Conservation (phyloP, 2,797 vertebrate genomes). For the Pelobates cultripes region DNA sequence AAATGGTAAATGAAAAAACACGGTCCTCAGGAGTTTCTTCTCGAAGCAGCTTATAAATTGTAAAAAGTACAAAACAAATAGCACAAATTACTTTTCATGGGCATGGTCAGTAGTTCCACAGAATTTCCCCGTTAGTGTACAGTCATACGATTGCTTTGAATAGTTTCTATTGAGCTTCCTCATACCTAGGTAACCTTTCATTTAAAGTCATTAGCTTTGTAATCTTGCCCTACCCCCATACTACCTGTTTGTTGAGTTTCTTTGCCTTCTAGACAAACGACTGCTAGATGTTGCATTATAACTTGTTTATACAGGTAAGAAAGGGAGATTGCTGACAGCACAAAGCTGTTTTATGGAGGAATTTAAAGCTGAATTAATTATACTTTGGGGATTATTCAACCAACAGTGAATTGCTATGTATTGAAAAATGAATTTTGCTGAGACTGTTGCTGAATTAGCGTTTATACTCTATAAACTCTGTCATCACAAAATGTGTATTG, state of each 20-base stretch:
- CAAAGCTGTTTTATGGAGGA: neutral
- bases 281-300: neutral
- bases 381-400: neutral
- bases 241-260: constrained; percentile 50
- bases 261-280: neutral
- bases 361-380: constrained; percentile 2
- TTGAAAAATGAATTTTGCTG: too few species aligned
- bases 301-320: constrained; percentile 37
- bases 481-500: too few species aligned
- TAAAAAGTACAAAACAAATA: too few species aligned
- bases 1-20: neutral
- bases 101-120: neutral
- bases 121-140: neutral
- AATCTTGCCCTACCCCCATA: constrained; percentile 29
- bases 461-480: too few species aligned
- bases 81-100: neutral
- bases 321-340: constrained; percentile 13
- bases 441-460: too few species aligned
- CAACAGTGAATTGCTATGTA: too few species aligned
- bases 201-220: constrained; percentile 9
- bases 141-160: constrained; percentile 5
- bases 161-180: constrained; percentile 30
- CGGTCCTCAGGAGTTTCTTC: neutral
- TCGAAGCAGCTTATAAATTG: too few species aligned
- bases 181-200: constrained; percentile 3